phyloP scores from a whole-genome alignment of 2,797 vertebrate species.

The Rhincodon typus region DNA sequence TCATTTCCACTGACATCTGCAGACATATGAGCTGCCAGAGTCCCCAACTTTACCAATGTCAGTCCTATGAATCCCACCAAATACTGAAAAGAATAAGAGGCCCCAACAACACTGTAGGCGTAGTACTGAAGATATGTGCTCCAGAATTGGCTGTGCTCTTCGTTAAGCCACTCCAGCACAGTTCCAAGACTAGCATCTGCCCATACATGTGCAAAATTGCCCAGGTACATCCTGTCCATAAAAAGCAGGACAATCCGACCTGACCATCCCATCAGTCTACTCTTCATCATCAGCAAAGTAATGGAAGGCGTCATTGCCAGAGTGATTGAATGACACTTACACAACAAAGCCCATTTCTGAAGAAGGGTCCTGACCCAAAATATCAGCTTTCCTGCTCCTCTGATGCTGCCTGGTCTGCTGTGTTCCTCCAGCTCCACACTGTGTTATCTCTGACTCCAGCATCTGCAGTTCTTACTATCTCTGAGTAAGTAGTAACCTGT shows the following conservation, averaged over 20 bases:
- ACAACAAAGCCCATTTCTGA: too few species aligned
- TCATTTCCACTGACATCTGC: too few species aligned
- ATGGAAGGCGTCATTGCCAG: background rate
- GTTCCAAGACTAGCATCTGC: background rate
- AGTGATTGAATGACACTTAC: background rate
- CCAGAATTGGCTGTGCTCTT: background rate
- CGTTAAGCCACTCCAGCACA: background rate
- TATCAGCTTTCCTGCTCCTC: too few species aligned
- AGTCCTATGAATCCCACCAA: too few species aligned
- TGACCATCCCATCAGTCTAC: background rate
- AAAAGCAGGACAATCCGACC: background rate
- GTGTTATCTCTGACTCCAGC: too few species aligned
- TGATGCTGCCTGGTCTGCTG: too few species aligned
- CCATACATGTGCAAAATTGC: background rate
- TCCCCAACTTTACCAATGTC: too few species aligned
- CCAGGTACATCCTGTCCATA: background rate
- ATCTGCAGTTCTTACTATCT: too few species aligned
- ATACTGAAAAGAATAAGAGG: background rate
- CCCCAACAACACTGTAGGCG: background rate
- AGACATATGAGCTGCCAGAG: too few species aligned
- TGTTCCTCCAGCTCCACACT: too few species aligned
- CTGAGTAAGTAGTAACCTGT: too few species aligned
- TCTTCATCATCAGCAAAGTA: background rate
- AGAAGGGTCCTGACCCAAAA: too few species aligned
- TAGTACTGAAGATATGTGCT: background rate